phyloP scores from a whole-genome alignment of 2,888 invertebrate species.

The Melieria crassipennis region DNA sequence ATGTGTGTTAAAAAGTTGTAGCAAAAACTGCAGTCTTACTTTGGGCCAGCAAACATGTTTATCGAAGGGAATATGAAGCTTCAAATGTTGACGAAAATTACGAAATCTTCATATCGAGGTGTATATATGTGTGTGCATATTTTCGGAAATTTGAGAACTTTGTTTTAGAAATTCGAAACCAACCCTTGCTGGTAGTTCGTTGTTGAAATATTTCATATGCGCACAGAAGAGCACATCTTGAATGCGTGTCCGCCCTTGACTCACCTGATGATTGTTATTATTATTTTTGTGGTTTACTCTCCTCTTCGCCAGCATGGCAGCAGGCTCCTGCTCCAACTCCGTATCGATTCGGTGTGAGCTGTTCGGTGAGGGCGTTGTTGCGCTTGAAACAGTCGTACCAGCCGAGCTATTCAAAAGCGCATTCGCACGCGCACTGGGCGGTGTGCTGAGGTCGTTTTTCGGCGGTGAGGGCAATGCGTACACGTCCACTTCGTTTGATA shows the following conservation, averaged over 20 bases:
- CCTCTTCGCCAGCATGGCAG: slow-evolving; percentile 42
- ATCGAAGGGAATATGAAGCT: too few species aligned
- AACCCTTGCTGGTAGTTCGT: neutral
- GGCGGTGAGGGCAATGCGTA: slow-evolving; percentile 51
- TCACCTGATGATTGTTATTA: slow-evolving; percentile 57
- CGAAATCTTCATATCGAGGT: too few species aligned
- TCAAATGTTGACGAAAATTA: too few species aligned
- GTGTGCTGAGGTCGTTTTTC: slow-evolving; percentile 34
- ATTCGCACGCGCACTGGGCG: slow-evolving; percentile 20
- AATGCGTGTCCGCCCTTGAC: neutral
- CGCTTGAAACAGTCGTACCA: slow-evolving; percentile 53
- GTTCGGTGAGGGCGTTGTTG: slow-evolving; percentile 47
- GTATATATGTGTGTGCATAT: too few species aligned
- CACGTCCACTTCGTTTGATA: slow-evolving; percentile 42
- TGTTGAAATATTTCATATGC: neutral
- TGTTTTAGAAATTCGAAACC: too few species aligned
- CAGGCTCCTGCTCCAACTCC: slow-evolving; percentile 27
- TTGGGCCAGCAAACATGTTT: too few species aligned
- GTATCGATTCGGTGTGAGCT: slow-evolving; percentile 26
- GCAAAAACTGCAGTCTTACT: too few species aligned
- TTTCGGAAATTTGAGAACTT: too few species aligned
- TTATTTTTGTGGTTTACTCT: slow-evolving; percentile 50
- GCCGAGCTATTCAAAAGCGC: slow-evolving; percentile 51
- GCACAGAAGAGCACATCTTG: neutral
- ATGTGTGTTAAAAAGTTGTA: too few species aligned